phyloP scores from a whole-genome alignment of 2,797 vertebrate species.

The Simalia tracyae region DNA sequence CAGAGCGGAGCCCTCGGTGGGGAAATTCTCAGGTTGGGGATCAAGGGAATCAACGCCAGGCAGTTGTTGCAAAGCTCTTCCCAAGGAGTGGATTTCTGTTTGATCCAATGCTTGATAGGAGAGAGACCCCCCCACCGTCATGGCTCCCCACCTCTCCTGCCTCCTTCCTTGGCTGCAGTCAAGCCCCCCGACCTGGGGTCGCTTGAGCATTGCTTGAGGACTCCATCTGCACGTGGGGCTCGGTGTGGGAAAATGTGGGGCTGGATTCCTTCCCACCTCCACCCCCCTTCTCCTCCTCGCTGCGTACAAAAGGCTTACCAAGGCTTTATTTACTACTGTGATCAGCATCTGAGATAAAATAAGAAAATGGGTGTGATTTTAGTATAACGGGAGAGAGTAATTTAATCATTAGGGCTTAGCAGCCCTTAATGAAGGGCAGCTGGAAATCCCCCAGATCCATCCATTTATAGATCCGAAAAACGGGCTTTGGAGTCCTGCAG shows the following conservation, averaged over 20 bases:
- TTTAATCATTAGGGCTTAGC: not conserved
- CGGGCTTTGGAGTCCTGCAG: not conserved
- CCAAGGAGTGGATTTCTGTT: not conserved
- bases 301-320: not conserved
- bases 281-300: not conserved
- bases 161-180: not conserved
- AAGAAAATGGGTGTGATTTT: not conserved
- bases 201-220: not conserved
- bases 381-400: not conserved
- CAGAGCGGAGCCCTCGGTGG: not conserved
- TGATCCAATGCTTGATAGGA: not conserved
- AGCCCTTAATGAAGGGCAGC: not conserved
- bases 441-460: not conserved
- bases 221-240: not conserved
- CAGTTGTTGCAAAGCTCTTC: not conserved
- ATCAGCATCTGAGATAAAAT: not conserved
- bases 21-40: no score
- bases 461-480: not conserved
- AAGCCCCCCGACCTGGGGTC: not conserved
- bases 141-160: not conserved
- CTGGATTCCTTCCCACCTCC: not conserved
- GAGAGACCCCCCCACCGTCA: fast-evolving
- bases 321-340: not conserved
- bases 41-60: not conserved
- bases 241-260: not conserved